phyloP scores from a whole-genome alignment of 2,797 vertebrate genomes.

The Cyprinodon diabolis region DNA sequence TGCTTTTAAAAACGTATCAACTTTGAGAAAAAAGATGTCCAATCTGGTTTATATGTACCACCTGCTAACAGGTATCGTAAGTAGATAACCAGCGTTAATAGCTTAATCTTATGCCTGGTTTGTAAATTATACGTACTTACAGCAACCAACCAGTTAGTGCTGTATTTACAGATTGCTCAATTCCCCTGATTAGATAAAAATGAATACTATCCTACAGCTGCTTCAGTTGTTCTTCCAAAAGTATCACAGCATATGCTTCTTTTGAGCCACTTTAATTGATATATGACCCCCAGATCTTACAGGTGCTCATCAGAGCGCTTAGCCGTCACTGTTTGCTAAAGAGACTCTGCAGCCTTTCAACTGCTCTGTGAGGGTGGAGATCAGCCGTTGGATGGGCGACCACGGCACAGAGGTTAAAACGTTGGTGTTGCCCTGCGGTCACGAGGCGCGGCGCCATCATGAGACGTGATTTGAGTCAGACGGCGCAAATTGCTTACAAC shows the following conservation, averaged over 20 bases:
- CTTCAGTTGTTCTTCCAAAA: not conserved
- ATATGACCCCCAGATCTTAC: not conserved
- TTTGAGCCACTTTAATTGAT: not conserved
- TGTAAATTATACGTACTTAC: not conserved
- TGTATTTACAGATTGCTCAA: not conserved
- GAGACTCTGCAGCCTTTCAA: not conserved
- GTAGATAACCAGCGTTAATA: not conserved
- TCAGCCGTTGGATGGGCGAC: slow-evolving; percentile 29
- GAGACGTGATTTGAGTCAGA: slow-evolving; percentile 82
- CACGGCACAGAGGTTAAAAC: slow-evolving; percentile 55
- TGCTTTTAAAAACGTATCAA: not conserved
- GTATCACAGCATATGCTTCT: not conserved
- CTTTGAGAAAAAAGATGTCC: not conserved
- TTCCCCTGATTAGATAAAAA: not conserved
- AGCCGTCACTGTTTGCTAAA: slow-evolving; percentile 20
- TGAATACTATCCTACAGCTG: not conserved
- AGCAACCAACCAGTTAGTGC: not conserved
- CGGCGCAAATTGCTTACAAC: slow-evolving; percentile 79
- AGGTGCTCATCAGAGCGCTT: slow-evolving; percentile 11
- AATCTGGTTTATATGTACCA: not conserved
- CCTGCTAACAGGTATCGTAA: not conserved
- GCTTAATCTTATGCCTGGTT: not conserved
- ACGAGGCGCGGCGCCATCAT: slow-evolving; percentile 63
- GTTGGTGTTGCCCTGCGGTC: slow-evolving; percentile 57
- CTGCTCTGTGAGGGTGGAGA: slow-evolving; percentile 28